These are phyloP conservation scores for Lophotriccus pileatus DNA, from an alignment of 2,797 vertebrate species.

Conservation along the genomic window DNA sequence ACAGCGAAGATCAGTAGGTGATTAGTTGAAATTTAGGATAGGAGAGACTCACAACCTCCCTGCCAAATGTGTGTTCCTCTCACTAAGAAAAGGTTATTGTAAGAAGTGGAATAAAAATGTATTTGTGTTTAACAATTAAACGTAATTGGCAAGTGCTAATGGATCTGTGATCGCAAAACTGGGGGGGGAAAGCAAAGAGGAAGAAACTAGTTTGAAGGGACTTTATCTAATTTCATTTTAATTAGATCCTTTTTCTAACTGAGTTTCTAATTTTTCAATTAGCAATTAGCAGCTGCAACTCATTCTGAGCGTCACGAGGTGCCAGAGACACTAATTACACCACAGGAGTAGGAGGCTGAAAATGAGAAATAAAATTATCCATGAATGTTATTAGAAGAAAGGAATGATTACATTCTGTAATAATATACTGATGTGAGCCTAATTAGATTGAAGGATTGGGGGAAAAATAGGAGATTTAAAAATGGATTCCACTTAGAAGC, in stretches of 20 bases:
- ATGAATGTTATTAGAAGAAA: conserved; percentile 85
- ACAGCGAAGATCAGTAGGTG: neutral
- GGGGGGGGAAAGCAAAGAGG: conserved; percentile 66
- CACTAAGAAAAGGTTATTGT: conserved; percentile 34
- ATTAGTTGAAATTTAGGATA: neutral
- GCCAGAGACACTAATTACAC: conserved; percentile 87
- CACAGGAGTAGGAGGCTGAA: conserved; percentile 80
- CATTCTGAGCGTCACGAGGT: conserved; percentile 81
- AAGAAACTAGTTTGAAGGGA: conserved; percentile 78
- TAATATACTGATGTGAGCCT: conserved; percentile 82
- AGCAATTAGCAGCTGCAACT: conserved; percentile 91
- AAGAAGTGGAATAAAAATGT: conserved; percentile 30
- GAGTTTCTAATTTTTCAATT: conserved; percentile 99
- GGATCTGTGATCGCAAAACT: conserved; percentile 55
- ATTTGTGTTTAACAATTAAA: conserved; percentile 68
- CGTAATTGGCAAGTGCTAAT: conserved; percentile 69
- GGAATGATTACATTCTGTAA: conserved; percentile 79
- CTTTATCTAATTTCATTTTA: conserved; percentile 94
- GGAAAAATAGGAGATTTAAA: conserved; percentile 63
- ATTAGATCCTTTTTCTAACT: conserved; percentile 95
- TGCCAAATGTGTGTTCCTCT: neutral
- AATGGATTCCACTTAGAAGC: conserved; percentile 63
- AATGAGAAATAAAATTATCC: conserved; percentile 83
- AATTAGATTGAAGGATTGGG: conserved; percentile 81
- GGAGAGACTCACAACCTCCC: neutral